Evolutionary conservation across 2,888 invertebrate genomes (phyloP).

Genomic region (Drosophila ustulata): DNA sequence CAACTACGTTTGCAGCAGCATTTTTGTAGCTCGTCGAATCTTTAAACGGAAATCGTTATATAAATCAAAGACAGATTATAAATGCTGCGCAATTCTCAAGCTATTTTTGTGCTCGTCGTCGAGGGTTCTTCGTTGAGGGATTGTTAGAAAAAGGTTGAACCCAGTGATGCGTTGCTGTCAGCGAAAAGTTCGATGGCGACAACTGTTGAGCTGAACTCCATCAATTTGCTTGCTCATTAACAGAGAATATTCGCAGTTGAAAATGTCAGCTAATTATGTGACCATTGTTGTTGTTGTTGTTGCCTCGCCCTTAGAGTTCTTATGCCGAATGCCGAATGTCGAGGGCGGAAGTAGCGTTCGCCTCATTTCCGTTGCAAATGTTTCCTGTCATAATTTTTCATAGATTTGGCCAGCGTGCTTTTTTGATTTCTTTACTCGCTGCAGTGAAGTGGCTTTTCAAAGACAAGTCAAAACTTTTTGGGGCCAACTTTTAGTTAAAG

Average conservation of each 20-base stretch:
- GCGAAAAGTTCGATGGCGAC: constrained; percentile 38
- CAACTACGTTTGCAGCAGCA: constrained; percentile 44
- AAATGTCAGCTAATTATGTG: constrained; percentile 65
- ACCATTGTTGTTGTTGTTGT: constrained; percentile 23
- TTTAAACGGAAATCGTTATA: constrained; percentile 81
- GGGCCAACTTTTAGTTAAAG: constrained; percentile 66
- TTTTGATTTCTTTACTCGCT: constrained; percentile 44
- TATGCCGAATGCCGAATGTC: constrained; percentile 4
- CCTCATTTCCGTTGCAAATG: constrained; percentile 69
- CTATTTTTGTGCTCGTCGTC: constrained; percentile 50
- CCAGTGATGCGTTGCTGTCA: constrained; percentile 39
- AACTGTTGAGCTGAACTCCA: constrained; percentile 48
- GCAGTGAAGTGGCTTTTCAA: constrained; percentile 57
- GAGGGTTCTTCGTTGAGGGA: background rate
- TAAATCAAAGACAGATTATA: constrained; percentile 81
- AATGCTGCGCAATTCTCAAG: constrained; percentile 77
- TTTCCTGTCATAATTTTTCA: constrained; percentile 71
- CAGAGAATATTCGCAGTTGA: constrained; percentile 31
- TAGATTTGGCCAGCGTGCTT: constrained; percentile 38
- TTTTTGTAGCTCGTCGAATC: constrained; percentile 47
- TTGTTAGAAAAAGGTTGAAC: constrained; percentile 47
- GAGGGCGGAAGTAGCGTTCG: constrained; percentile 53
- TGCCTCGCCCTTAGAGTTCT: background rate
- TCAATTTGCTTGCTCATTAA: constrained; percentile 53
- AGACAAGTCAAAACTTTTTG: constrained; percentile 65